Evolutionary conservation across 2,797 vertebrate genomes (phyloP), one percentile per base, ranked within the genome.

Genomic region (Gastrophryne carolinensis): DNA sequence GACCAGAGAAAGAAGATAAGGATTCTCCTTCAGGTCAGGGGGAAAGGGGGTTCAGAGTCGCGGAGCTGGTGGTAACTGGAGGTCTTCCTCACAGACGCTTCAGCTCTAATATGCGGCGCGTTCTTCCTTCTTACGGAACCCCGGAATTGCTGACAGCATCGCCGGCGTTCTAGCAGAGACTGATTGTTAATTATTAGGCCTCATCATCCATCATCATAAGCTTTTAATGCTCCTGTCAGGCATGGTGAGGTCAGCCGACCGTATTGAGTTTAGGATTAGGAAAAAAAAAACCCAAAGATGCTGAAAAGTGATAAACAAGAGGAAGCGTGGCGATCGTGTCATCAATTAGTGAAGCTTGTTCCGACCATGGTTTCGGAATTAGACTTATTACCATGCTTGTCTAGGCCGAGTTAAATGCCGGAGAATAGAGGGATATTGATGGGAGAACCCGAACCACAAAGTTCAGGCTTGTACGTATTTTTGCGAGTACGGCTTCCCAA

Each of bases 211-310:
- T 35, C 0, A 39, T 68, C 66, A 77, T 77, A 79, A 57, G 63
- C 60, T 77, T 78, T 50, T 74, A 80, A 73, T 81, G 32, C 26
- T 37, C 35, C 10, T 34, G 0, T 37, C 64, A 54, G 62, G 65
- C 70, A 35, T 71, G 71, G 75, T 77, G 66, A 77, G 67, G 75
- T 77, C 75, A 71, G 67, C 58, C 35, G 52, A 77, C 75, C 67
- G 67, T 71, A 77, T 77, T 77, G 64, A 77, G 65, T 71, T 71
- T 66, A 71, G 37, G 75, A 77, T 77, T 77, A 77, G 58, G 23
- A 77, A 77, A 71, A 71, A 35, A 29, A 77, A 77, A 71, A 71
- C 50, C 21, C 54, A 21, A 63, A 71, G 67, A 77, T 58, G 67
- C 75, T 71, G 60, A 66, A 21, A 63, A 50, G 32, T 71, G 67